Evolutionary conservation across 2,113 vertebrate species (phyloP), one percentile per base, ranked within the genome.

Genomic region (Pelecanus crispus): DNA sequence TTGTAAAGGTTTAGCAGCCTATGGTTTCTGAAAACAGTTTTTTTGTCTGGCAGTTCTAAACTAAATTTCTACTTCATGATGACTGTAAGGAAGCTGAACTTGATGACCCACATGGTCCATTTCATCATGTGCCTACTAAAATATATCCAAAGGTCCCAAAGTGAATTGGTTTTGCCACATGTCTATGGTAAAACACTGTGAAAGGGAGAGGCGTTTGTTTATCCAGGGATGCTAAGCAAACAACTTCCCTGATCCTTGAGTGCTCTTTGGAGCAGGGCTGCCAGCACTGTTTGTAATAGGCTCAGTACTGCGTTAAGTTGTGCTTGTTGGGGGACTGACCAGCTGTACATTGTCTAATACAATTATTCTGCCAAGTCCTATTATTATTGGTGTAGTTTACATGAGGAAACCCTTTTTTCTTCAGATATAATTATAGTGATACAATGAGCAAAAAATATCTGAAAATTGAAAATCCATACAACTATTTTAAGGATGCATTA

Each of bases 281-380:
- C 73, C 72, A 56, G 40, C 40, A 68, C 22, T 49, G 55, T 73
- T 96, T 81, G 52, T 92, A 94, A 97, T 65, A 92, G 86, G 81
- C 88, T 97, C 88, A 91, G 73, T 58, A 85, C 40, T 73, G 92
- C 62, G 89, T 91, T 89, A 89, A 75, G 78, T 87, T 94, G 53
- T 77, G 58, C 77, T 94, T 92, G 94, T 0, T 73, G 53, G 34
- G 40, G 42, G 29, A 85, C 81, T 2, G 28, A 84, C 77, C 83
- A 93, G 92, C 66, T 91, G 80, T 71, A 91, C 62, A 25, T 70
- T 62, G 77, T 32, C 88, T 89, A 91, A 95, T 65, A 75, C 84
- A 96, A 91, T 96, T 91, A 95, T 81, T 91, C 62, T 73, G 40
- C 68, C 71, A 87, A 93, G 94, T 68, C 62, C 62, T 77, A 68